These are phyloP conservation scores for Chrysolina haemoptera DNA, from an alignment of 2,888 invertebrate species.

Conservation along the genomic window DNA sequence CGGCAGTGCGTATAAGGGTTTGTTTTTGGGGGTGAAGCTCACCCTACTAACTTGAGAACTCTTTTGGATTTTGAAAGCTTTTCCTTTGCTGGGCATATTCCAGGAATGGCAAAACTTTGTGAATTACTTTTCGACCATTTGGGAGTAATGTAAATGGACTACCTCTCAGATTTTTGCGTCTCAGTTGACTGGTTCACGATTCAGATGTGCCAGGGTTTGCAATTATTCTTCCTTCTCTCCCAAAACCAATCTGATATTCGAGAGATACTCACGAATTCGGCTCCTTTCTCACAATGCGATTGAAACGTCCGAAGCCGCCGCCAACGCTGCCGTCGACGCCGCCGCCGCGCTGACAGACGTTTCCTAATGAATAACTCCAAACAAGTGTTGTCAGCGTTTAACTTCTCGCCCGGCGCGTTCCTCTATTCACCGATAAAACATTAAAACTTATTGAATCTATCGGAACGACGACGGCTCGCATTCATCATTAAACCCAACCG, in stretches of 20 bases:
- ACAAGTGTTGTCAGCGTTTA: constrained; percentile 44
- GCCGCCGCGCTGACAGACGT: constrained; percentile 29
- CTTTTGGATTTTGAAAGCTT: too few relatives aligned
- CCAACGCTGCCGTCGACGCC: not conserved
- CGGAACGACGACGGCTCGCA: constrained; percentile 27
- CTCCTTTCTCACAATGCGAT: constrained; percentile 16
- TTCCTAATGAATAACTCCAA: constrained; percentile 39
- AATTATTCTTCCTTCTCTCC: not conserved
- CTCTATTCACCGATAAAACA: constrained; percentile 31
- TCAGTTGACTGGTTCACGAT: not conserved
- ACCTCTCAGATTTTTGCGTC: too few relatives aligned
- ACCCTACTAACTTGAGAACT: too few relatives aligned
- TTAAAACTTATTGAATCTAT: constrained; percentile 45
- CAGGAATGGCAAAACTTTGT: too few relatives aligned
- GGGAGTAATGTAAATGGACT: too few relatives aligned
- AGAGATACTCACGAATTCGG: not conserved
- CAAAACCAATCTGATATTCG: not conserved
- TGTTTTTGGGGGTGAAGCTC: too few relatives aligned
- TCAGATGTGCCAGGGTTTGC: not conserved
- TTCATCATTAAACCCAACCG: constrained; percentile 36
- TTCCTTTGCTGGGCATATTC: too few relatives aligned
- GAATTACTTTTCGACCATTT: too few relatives aligned
- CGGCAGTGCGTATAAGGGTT: too few relatives aligned
- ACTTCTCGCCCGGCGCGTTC: constrained; percentile 32
- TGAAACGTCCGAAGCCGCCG: constrained; percentile 28